A percentile compares a stretch with the other conserved stretches of the same genome.
phyloP scores from a whole-genome alignment of 2,888 invertebrate species.

The Leucophenga maculata region DNA sequence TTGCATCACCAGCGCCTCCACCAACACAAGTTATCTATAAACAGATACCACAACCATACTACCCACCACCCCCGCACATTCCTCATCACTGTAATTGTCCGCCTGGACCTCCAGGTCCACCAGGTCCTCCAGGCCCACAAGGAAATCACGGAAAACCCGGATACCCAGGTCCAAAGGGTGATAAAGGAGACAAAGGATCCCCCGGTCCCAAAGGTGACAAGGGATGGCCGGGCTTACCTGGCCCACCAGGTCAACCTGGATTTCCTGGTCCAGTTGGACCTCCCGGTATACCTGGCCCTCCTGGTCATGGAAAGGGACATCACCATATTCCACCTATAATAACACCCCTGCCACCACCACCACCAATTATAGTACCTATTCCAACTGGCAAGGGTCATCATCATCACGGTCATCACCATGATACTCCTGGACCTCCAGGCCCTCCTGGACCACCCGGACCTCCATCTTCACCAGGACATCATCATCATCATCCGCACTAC shows the following conservation, averaged over 20 bases:
- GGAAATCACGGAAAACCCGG: conserved; percentile 32
- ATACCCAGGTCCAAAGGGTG: conserved; percentile 34
- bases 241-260: conserved; percentile 35
- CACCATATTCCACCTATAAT: conserved; percentile 29
- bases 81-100: conserved; percentile 34
- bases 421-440: conserved; percentile 34
- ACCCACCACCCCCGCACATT: conserved; percentile 14
- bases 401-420: conserved; percentile 24
- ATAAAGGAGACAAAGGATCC: conserved; percentile 22
- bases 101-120: conserved; percentile 38
- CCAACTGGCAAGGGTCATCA: not conserved
- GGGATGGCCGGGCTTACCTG: conserved; percentile 12
- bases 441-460: conserved; percentile 28
- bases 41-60: conserved; percentile 8
- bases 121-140: conserved; percentile 30
- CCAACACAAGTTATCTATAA: conserved; percentile 25
- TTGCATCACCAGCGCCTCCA: conserved; percentile 10
- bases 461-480: not conserved
- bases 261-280: conserved; percentile 31
- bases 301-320: conserved; percentile 25
- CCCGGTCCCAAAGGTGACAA: conserved; percentile 5
- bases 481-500: not conserved
- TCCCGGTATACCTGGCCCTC: conserved; percentile 31
- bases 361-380: conserved; percentile 23
- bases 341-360: conserved; percentile 24